A percentile compares a stretch with the other conserved stretches of the same genome.
Conservation (phyloP, 2,797 vertebrate species). For the Notolepis coatsorum region DNA sequence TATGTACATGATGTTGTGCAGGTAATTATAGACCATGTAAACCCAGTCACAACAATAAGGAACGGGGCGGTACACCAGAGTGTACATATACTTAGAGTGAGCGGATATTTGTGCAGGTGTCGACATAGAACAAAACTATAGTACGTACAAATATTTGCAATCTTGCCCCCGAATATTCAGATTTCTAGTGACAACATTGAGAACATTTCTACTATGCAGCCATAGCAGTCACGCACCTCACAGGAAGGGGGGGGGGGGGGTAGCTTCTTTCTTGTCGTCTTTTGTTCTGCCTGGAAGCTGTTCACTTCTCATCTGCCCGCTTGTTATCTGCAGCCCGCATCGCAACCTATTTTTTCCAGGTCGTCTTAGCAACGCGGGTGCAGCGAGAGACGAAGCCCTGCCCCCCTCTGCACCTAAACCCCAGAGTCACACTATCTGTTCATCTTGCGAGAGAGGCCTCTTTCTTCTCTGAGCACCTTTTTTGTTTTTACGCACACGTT, state of each 20-base stretch:
- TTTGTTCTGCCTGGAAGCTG: slow-evolving; percentile 47
- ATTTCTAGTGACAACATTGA: too few species aligned
- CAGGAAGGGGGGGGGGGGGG: slow-evolving; percentile 55
- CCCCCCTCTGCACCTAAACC: slow-evolving; percentile 66
- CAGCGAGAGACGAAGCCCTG: slow-evolving; percentile 69
- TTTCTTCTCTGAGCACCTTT: slow-evolving; percentile 49
- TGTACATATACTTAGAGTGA: too few species aligned
- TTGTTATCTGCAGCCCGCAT: slow-evolving; percentile 80
- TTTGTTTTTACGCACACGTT: slow-evolving; percentile 35
- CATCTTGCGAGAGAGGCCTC: slow-evolving; percentile 71
- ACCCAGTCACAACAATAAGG: too few species aligned
- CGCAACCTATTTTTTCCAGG: slow-evolving; percentile 80
- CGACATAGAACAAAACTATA: too few species aligned
- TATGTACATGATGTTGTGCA: too few species aligned
- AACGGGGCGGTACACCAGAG: too few species aligned
- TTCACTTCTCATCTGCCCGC: slow-evolving; percentile 63
- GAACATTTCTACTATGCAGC: slow-evolving; percentile 36
- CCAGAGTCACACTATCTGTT: slow-evolving; percentile 69
- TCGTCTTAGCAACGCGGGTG: slow-evolving; percentile 78
- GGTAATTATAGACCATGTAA: too few species aligned
- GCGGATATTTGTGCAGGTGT: too few species aligned
- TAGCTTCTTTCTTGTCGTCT: slow-evolving; percentile 29
- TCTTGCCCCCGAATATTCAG: too few species aligned
- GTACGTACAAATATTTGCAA: too few species aligned
- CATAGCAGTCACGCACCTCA: slow-evolving; percentile 48